These are phyloP conservation scores for Himalopsyche japonica DNA, from an alignment of 2,888 invertebrate species.

Conservation along the genomic window DNA sequence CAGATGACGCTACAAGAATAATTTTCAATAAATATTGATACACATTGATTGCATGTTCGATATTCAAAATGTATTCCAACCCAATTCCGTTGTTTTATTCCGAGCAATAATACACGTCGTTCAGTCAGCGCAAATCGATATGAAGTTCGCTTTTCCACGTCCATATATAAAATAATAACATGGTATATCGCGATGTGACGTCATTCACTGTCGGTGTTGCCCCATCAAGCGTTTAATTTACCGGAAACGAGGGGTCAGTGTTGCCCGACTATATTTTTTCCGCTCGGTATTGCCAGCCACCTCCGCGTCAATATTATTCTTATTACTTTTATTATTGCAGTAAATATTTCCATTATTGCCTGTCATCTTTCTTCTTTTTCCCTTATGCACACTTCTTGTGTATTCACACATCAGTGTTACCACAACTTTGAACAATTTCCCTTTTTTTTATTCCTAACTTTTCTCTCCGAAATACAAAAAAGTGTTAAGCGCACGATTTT, in stretches of 20 bases:
- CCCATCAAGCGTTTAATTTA: not conserved
- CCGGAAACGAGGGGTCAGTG: not conserved
- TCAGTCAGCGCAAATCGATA: not conserved
- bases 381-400: not conserved
- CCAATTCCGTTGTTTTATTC: not conserved
- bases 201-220: not conserved
- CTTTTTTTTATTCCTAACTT: no score
- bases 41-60: not conserved
- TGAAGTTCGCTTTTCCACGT: not conserved
- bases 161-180: not conserved
- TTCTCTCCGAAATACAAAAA: no score
- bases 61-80: not conserved
- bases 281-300: not conserved
- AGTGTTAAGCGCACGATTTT: no score
- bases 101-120: not conserved
- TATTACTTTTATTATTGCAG: conserved; percentile 11
- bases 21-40: not conserved
- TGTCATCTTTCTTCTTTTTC: conserved; percentile 20
- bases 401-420: not conserved
- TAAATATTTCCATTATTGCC: conserved; percentile 26
- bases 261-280: not conserved
- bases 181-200: not conserved
- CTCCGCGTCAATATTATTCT: conserved; percentile 9
- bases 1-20: not conserved
- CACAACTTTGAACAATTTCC: not conserved